These are phyloP conservation scores for Chromis chromis DNA, from an alignment of 2,797 vertebrate genomes.

Conservation along the genomic window DNA sequence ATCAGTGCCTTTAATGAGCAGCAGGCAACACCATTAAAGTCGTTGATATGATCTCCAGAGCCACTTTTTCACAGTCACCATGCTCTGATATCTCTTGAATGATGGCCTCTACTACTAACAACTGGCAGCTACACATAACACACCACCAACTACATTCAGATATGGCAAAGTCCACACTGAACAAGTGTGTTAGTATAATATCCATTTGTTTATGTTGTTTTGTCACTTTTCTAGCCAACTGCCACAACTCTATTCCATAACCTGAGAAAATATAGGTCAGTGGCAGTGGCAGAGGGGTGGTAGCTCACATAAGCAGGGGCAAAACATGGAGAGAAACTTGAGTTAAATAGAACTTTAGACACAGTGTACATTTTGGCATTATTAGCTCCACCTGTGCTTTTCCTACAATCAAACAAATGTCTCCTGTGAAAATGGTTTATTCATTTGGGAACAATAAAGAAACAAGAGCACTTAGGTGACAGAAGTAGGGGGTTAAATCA, in stretches of 20 bases:
- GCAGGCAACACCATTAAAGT: neutral
- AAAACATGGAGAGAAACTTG: neutral
- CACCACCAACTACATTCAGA: no score
- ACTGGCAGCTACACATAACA: neutral
- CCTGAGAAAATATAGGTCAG: neutral
- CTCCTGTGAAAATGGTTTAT: neutral
- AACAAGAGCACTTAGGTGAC: neutral
- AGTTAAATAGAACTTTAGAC: constrained; percentile 8
- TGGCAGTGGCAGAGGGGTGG: neutral
- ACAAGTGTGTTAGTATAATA: neutral
- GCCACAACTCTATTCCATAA: neutral
- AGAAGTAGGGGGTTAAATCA: neutral
- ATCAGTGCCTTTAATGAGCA: constrained; percentile 1
- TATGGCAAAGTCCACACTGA: no score
- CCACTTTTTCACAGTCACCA: neutral
- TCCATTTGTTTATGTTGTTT: neutral
- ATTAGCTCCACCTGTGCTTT: constrained; percentile 26
- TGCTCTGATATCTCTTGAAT: neutral
- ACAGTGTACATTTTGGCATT: neutral
- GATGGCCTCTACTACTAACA: neutral
- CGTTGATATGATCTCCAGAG: neutral
- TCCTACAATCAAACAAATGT: neutral
- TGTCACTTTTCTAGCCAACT: neutral
- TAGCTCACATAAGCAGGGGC: neutral
- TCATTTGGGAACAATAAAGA: neutral